A percentile compares a stretch with the other conserved stretches of the same genome.
Conservation (phyloP, 2,888 invertebrate species). For the Bombylius major region DNA sequence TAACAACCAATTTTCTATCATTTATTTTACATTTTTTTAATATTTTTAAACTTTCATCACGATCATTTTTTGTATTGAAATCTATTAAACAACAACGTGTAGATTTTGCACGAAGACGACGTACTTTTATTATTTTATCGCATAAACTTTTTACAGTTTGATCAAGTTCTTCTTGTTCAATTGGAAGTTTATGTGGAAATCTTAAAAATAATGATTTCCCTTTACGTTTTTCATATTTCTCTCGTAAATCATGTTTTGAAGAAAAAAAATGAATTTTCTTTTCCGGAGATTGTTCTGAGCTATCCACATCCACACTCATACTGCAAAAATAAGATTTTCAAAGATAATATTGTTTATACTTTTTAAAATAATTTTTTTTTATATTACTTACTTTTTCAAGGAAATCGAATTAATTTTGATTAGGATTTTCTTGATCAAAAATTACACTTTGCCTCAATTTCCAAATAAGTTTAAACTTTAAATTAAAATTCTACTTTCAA, state of each 20-base stretch:
- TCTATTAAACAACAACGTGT: conserved; percentile 8
- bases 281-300: no score
- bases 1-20: conserved; percentile 1
- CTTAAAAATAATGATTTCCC: conserved; percentile 8
- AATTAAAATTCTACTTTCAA: no score
- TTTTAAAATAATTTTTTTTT: no score
- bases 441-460: no score
- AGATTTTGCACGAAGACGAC: conserved; percentile 5
- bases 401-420: no score
- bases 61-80: conserved; percentile 5
- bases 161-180: neutral
- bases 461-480: no score
- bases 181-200: conserved; percentile 1
- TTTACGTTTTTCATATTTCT: neutral
- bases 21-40: neutral
- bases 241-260: neutral
- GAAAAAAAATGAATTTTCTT: no score
- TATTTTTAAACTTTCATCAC: conserved; percentile 1
- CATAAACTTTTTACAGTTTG: neutral
- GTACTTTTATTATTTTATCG: conserved; percentile 2
- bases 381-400: no score
- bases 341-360: no score
- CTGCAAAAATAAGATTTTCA: no score
- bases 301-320: no score
- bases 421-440: no score